phyloP scores from a whole-genome alignment of 2,113 vertebrate genomes.

The Pelodiscus sinensis region DNA sequence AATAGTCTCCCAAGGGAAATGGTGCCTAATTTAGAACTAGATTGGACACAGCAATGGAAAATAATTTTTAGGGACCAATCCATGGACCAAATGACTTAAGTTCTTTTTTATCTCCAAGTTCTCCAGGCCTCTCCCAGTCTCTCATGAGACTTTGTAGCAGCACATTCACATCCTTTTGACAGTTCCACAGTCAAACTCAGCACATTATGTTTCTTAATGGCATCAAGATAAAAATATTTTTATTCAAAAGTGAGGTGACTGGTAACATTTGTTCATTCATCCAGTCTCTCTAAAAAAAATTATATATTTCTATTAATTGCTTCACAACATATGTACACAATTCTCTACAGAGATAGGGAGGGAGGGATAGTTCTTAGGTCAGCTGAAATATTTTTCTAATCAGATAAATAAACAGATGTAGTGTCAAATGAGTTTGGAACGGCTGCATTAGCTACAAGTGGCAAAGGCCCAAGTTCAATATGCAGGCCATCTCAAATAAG shows the following conservation, averaged over 20 bases:
- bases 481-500: background rate
- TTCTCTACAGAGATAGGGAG: background rate
- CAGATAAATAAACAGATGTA: background rate
- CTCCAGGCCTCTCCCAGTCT: constrained; percentile 58
- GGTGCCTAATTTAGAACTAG: constrained; percentile 51
- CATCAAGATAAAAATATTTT: constrained; percentile 60
- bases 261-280: constrained; percentile 53
- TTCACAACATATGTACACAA: constrained; percentile 25
- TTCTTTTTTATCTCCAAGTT: constrained; percentile 56
- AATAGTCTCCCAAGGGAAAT: constrained; percentile 42
- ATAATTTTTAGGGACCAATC: constrained; percentile 38
- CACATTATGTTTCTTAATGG: constrained; percentile 56
- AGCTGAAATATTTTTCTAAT: background rate
- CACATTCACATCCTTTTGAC: constrained; percentile 48
- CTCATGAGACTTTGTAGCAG: constrained; percentile 21
- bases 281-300: constrained; percentile 34
- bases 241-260: constrained; percentile 53
- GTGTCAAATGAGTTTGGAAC: constrained; percentile 2
- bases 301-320: constrained; percentile 37
- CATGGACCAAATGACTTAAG: constrained; percentile 53
- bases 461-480: constrained; percentile 14
- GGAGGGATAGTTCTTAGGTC: background rate
- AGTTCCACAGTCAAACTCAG: constrained; percentile 54
- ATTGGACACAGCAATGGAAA: constrained; percentile 57
- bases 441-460: background rate